phyloP scores from a whole-genome alignment of 35 echinoderm and acorn worm species.

The Amphiura filiformis region DNA sequence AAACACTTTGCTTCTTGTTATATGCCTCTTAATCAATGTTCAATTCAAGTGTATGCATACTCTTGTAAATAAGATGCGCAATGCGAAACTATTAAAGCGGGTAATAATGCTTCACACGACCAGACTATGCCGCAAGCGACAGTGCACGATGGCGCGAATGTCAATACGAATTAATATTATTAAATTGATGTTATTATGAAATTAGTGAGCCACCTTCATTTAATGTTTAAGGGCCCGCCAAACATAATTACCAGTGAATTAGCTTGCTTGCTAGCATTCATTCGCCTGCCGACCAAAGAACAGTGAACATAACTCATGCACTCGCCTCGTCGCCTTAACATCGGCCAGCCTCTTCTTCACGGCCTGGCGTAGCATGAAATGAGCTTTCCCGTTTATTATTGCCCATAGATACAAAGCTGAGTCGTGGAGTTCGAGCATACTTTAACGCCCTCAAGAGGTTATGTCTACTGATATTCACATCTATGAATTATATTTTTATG shows the following conservation, averaged over 20 bases:
- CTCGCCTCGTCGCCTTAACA: too few relatives aligned
- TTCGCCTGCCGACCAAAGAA: too few relatives aligned
- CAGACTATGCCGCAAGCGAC: conserved; percentile 20
- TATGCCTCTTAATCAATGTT: background rate
- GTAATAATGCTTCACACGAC: conserved; percentile 35
- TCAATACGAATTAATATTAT: conserved; percentile 68
- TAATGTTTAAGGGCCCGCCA: conserved; percentile 54
- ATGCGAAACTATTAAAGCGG: conserved; percentile 9
- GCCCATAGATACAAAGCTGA: too few relatives aligned
- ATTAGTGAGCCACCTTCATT: conserved; percentile 66
- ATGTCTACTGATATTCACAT: too few relatives aligned
- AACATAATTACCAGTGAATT: conserved; percentile 69
- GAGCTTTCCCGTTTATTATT: too few relatives aligned
- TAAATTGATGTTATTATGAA: conserved; percentile 84
- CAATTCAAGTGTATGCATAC: background rate
- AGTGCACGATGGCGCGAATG: conserved; percentile 33
- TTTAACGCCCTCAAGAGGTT: too few relatives aligned
- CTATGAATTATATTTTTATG: too few relatives aligned
- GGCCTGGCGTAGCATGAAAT: too few relatives aligned
- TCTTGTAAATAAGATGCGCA: background rate
- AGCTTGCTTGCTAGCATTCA: conserved; percentile 31
- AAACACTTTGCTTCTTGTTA: background rate
- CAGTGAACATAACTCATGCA: too few relatives aligned
- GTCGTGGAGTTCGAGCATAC: too few relatives aligned
- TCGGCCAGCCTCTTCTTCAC: too few relatives aligned